Evolutionary conservation across 2,797 vertebrate species (phyloP).

Genomic region (Octomys mimax): DNA sequence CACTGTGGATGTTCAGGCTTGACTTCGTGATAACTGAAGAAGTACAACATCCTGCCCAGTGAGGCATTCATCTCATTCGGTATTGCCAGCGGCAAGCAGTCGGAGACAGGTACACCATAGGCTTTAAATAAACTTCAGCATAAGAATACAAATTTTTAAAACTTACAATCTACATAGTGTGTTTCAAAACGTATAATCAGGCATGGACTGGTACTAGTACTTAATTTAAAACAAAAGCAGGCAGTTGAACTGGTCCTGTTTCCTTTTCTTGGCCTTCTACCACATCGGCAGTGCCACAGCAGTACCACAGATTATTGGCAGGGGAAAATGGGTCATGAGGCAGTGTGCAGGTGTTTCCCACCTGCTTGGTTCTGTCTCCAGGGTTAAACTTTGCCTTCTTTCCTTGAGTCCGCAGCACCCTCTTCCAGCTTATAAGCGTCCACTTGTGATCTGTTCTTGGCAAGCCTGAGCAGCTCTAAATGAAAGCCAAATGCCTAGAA

Average conservation of each 20-base stretch:
- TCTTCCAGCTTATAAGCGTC: background rate
- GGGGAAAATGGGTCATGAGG: background rate
- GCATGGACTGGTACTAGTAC: background rate
- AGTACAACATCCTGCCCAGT: background rate
- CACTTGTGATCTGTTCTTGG: slow-evolving; percentile 10
- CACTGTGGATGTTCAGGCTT: background rate
- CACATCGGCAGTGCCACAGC: background rate
- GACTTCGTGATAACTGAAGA: background rate
- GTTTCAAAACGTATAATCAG: background rate
- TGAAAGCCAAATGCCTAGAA: background rate
- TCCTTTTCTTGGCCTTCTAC: background rate
- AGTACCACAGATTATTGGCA: background rate
- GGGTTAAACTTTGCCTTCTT: slow-evolving; percentile 58
- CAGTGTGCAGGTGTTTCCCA: slow-evolving; percentile 9
- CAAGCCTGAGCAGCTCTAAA: background rate
- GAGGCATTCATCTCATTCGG: background rate
- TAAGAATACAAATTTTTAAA: slow-evolving; percentile 17
- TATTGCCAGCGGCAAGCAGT: background rate
- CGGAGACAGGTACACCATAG: background rate
- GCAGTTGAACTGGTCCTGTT: background rate
- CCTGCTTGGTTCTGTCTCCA: background rate
- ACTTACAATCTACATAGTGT: background rate
- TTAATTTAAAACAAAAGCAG: slow-evolving; percentile 21
- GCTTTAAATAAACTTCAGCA: background rate
- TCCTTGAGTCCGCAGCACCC: background rate